Evolutionary conservation across 2,888 invertebrate genomes (phyloP).

Genomic region (Adelognathus sp.): DNA sequence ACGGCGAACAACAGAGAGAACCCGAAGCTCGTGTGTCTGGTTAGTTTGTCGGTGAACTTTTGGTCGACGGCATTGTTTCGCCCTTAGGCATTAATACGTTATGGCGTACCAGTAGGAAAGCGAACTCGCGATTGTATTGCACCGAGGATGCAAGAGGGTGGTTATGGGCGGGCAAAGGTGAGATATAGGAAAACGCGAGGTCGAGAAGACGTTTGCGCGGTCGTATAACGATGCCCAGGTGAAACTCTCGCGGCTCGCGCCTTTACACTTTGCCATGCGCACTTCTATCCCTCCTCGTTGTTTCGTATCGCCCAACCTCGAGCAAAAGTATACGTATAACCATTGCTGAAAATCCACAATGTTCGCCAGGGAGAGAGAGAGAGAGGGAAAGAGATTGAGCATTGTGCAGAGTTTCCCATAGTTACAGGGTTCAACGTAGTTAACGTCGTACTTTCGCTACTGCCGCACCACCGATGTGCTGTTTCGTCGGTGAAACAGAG

Average conservation of each 20-base stretch:
- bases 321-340: not conserved
- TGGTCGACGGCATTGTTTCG: slow-evolving; percentile 52
- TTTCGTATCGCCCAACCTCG: not conserved
- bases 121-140: not conserved
- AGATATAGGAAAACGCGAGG: not conserved
- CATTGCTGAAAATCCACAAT: not conserved
- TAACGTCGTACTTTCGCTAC: slow-evolving; percentile 34
- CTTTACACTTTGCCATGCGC: no score
- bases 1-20: slow-evolving; percentile 52
- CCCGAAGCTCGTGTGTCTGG: slow-evolving; percentile 44
- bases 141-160: not conserved
- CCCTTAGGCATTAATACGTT: slow-evolving; percentile 58
- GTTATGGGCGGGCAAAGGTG: not conserved
- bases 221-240: slow-evolving; percentile 44
- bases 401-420: slow-evolving; percentile 8
- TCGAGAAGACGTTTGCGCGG: slow-evolving; percentile 30
- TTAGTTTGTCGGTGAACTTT: slow-evolving; percentile 58
- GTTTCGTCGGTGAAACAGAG: not conserved
- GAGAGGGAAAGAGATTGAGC: no score
- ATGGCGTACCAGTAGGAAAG: slow-evolving; percentile 44
- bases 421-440: slow-evolving; percentile 13
- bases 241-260: slow-evolving; percentile 5
- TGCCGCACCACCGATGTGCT: not conserved
- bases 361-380: no score
- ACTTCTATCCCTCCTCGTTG: not conserved